These are phyloP conservation scores for Pelecanus crispus DNA, from an alignment of 2,113 vertebrate species.

Conservation along the genomic window DNA sequence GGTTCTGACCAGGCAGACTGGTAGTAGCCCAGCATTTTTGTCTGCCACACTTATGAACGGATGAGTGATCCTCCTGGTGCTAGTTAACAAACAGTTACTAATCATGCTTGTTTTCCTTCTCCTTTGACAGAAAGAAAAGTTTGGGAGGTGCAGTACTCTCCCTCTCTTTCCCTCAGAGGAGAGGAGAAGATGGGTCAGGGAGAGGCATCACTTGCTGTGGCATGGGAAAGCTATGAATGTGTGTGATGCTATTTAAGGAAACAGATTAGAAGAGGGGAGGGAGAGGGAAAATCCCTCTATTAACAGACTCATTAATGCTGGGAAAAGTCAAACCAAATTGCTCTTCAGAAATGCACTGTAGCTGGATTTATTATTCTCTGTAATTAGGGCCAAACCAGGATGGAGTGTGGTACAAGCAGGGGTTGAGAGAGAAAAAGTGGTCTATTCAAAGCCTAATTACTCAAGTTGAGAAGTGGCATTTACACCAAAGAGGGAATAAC, in stretches of 20 bases:
- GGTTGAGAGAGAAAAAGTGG: neutral
- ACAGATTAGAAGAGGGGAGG: neutral
- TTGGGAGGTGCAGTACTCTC: neutral
- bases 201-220: neutral
- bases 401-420: neutral
- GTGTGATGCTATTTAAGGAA: constrained; percentile 30
- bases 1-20: neutral
- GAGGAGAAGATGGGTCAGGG: neutral
- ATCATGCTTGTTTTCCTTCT: neutral
- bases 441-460: constrained; percentile 12
- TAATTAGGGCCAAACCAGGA: constrained; percentile 41
- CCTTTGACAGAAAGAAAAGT: neutral
- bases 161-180: neutral
- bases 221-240: neutral
- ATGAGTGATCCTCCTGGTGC: neutral
- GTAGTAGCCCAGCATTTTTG: neutral
- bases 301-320: constrained; percentile 51
- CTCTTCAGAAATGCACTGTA: constrained; percentile 25
- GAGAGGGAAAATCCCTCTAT: constrained; percentile 36
- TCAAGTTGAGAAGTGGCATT: neutral
- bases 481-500: neutral
- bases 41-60: neutral
- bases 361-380: constrained; percentile 29
- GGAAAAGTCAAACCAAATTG: constrained; percentile 22
- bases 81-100: constrained; percentile 9